Conservation (phyloP, 2,888 invertebrate species). For the Phasia obesa region DNA sequence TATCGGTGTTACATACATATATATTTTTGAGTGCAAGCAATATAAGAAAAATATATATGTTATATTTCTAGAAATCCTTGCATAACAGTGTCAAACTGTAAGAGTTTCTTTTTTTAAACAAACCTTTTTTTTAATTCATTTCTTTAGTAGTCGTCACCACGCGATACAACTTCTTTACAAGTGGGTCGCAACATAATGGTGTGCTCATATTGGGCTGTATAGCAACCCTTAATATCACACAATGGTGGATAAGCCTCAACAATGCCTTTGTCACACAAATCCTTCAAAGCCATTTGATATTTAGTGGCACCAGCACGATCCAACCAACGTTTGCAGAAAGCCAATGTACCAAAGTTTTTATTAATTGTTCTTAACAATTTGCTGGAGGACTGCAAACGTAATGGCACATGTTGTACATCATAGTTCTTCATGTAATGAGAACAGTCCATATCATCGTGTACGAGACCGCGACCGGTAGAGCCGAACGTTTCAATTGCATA, state of each 20-base stretch:
- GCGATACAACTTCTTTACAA: slow-evolving; percentile 98
- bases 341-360: slow-evolving; percentile 98
- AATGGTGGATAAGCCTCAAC: slow-evolving; percentile 99
- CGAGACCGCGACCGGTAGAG: slow-evolving; percentile 96
- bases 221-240: slow-evolving; percentile 98
- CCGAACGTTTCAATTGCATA: slow-evolving; percentile 99
- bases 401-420: slow-evolving; percentile 94
- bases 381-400: slow-evolving; percentile 96
- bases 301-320: slow-evolving; percentile 98
- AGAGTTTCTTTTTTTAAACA: slow-evolving; percentile 24
- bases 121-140: neutral
- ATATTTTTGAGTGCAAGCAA: slow-evolving; percentile 17
- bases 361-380: slow-evolving; percentile 95
- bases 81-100: slow-evolving; percentile 12
- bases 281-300: slow-evolving; percentile 99
- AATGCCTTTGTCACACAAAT: slow-evolving; percentile 98
- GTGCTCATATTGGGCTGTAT: slow-evolving; percentile 99
- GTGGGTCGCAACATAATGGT: slow-evolving; percentile 98
- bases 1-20: slow-evolving; percentile 26
- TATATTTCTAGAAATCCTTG: slow-evolving; percentile 1
- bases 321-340: slow-evolving; percentile 99
- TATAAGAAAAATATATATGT: slow-evolving; percentile 27
- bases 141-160: slow-evolving; percentile 93
- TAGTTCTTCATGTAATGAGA: slow-evolving; percentile 99
- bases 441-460: slow-evolving; percentile 99